A percentile compares a stretch with the other conserved stretches of the same genome.
Evolutionary conservation across 2,888 invertebrate genomes (phyloP).

Genomic region (Patella caerulea): DNA sequence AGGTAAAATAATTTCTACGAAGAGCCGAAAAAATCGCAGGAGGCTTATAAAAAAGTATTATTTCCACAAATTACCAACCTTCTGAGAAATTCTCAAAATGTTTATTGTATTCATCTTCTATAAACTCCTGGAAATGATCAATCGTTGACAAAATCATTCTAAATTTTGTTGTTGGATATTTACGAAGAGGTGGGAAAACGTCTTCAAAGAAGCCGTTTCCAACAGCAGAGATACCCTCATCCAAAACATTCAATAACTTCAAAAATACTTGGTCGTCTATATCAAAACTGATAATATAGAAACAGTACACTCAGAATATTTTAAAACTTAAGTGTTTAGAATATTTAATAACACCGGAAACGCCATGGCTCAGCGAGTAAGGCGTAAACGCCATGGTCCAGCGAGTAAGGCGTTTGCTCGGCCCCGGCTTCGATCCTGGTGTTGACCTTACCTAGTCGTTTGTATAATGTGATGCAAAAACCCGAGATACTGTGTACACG

Average conservation of each 20-base stretch:
- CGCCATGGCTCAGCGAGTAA: too few species aligned
- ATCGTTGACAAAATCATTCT: background rate
- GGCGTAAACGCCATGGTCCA: too few species aligned
- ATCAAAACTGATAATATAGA: constrained; percentile 19
- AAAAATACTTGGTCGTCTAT: constrained; percentile 27
- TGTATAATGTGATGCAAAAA: too few species aligned
- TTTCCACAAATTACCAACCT: background rate
- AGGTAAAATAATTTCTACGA: too few species aligned
- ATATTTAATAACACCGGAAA: too few species aligned
- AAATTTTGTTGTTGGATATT: constrained; percentile 24
- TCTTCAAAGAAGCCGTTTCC: constrained; percentile 21
- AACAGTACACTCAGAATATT: background rate
- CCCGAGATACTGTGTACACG: too few species aligned
- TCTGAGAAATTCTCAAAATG: constrained; percentile 6
- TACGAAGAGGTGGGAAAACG: constrained; percentile 23
- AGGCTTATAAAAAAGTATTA: too few species aligned
- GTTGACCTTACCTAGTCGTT: too few species aligned
- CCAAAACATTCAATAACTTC: constrained; percentile 17
- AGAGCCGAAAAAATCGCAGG: too few species aligned
- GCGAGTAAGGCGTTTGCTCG: too few species aligned
- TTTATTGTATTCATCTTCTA: background rate
- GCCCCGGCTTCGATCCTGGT: too few species aligned
- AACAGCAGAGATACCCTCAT: constrained; percentile 8
- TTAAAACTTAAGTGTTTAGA: too few species aligned
- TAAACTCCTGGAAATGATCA: background rate